phyloP scores from a whole-genome alignment of 1,140 invertebrate species.

The Saccostrea glomerata region DNA sequence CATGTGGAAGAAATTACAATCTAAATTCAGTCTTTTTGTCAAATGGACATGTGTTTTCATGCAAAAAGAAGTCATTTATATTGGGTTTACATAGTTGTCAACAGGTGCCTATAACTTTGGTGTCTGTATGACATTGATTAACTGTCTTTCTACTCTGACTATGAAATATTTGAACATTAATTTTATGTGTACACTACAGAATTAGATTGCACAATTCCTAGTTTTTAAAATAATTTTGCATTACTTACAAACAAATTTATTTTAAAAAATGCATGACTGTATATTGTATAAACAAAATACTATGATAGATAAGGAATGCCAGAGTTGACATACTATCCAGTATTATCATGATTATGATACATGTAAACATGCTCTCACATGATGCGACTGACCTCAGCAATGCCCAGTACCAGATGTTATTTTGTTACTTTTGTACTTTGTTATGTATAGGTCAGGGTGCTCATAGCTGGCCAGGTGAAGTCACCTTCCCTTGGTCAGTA shows the following conservation, averaged over 20 bases:
- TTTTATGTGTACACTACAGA: background rate
- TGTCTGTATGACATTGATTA: slow-evolving; percentile 12
- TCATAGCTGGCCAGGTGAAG: slow-evolving; percentile 9
- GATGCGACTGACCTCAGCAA: background rate
- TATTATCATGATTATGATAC: too few relatives aligned
- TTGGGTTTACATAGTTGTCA: slow-evolving; percentile 17
- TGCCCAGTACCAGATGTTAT: background rate
- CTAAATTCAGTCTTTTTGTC: slow-evolving; percentile 31
- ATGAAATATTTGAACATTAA: background rate
- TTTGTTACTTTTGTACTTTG: background rate
- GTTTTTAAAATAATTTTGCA: too few relatives aligned
- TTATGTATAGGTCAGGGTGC: slow-evolving; percentile 4
- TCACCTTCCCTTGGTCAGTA: background rate
- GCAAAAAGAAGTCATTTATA: slow-evolving; percentile 28
- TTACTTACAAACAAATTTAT: background rate
- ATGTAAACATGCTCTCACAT: too few relatives aligned
- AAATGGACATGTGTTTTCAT: slow-evolving; percentile 33
- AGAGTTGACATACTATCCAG: background rate
- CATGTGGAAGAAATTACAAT: slow-evolving; percentile 23
- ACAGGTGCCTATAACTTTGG: background rate
- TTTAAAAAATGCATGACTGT: background rate
- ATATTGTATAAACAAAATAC: background rate
- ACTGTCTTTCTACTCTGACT: background rate
- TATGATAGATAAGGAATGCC: background rate
- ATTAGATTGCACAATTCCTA: too few relatives aligned